Evolutionary conservation across 1,140 invertebrate genomes (phyloP), one percentile per base, ranked within the genome.

Genomic region (Diachasmimorpha longicaudata): DNA sequence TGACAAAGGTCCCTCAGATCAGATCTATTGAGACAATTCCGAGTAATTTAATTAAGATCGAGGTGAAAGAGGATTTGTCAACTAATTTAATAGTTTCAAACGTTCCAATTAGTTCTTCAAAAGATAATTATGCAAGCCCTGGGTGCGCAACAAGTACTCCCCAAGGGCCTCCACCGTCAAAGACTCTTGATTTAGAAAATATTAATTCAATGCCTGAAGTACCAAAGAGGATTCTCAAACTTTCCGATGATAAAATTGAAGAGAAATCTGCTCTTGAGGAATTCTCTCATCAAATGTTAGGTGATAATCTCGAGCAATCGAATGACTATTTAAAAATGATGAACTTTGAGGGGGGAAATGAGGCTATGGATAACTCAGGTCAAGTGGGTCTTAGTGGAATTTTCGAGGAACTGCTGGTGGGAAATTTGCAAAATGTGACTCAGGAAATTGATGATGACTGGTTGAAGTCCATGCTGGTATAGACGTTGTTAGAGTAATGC

Each of bases 401-500:
- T 19, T 21, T 79, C 21, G 78, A 79, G 68, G 73, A 77, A 8
- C 42, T 77, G 46, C 37, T 77, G 37, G 11, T 77, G n/a, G 70
- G 72, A 4, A 52, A 72, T 19, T 69, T 58, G 58, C 72, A 73
- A 55, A 71, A 77, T 42, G 31, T 46, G 8, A 48, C 71, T 16
- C 58, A 75, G 31, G 42, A 72, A 67, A 70, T 77, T 16, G 75
- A 75, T 21, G 79, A 78, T 19, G 79, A 78, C 58, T 80, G 79
- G 79, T 44, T 80, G n/a, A 70, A 72, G 19, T 77, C 75, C 21
- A 77, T 80, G 23, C 55, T 80, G 14, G 36, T 25, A 5, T 72
- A 68, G 31, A 31, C 6, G 31, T n/a, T n/a, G n/a, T n/a, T 31
- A 31, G 11, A 63, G 31, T 63, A 5, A 4, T 25, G 4, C 10